A percentile compares a stretch with the other conserved stretches of the same genome.
Evolutionary conservation across 2,888 invertebrate genomes (phyloP).

Genomic region (Adelphocoris suturalis): DNA sequence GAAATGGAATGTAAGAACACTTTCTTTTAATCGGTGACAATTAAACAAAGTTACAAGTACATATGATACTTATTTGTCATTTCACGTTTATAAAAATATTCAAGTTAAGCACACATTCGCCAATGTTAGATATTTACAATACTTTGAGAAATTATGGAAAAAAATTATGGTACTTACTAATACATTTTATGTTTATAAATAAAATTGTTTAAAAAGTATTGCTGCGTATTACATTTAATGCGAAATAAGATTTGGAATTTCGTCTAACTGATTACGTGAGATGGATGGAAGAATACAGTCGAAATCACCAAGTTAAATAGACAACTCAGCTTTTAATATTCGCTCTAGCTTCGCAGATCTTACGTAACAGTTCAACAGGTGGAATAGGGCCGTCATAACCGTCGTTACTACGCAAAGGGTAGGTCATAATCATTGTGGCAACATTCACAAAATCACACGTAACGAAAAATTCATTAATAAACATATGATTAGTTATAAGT

Average conservation of each 20-base stretch:
- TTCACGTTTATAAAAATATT: conserved; percentile 75
- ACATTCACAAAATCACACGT: not conserved
- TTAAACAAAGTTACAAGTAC: conserved; percentile 58
- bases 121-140: conserved; percentile 54
- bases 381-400: not conserved
- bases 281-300: no score
- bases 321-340: not conserved
- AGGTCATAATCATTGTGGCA: not conserved
- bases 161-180: conserved; percentile 41
- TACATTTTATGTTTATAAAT: not conserved
- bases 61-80: conserved; percentile 73
- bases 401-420: not conserved
- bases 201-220: not conserved
- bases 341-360: not conserved
- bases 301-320: no score
- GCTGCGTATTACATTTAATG: not conserved
- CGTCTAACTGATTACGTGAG: not conserved
- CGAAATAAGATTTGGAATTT: not conserved
- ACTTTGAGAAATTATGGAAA: conserved; percentile 9
- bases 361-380: not conserved
- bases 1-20: conserved; percentile 61
- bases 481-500: not conserved
- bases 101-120: conserved; percentile 71
- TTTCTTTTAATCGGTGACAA: conserved; percentile 49
- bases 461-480: not conserved